These are phyloP conservation scores for Metalampra italica DNA, from an alignment of 2,888 invertebrate genomes.

Conservation along the genomic window DNA sequence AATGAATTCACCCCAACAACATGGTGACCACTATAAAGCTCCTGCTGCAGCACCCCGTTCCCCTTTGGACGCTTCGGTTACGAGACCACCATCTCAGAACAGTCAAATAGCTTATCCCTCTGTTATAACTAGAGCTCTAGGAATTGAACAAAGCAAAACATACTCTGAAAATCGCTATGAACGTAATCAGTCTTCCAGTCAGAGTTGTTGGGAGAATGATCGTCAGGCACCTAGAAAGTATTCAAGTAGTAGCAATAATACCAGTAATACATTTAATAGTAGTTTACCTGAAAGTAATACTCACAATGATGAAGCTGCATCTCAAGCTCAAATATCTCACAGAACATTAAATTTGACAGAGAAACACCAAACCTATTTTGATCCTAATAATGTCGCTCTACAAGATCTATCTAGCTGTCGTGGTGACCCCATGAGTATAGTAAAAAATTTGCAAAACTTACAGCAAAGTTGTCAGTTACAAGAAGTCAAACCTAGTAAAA, in stretches of 20 bases:
- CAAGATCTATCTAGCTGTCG: conserved; percentile 86
- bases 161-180: conserved; percentile 77
- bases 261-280: conserved; percentile 58
- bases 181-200: conserved; percentile 65
- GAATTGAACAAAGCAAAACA: conserved; percentile 78
- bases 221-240: conserved; percentile 71
- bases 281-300: conserved; percentile 68
- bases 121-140: conserved; percentile 87
- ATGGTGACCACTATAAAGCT: conserved; percentile 72
- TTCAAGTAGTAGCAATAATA: conserved; percentile 58
- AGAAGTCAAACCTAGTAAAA: conserved; percentile 74
- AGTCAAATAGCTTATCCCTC: conserved; percentile 88
- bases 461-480: conserved; percentile 80
- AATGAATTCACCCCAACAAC: conserved; percentile 85
- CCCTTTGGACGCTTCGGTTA: conserved; percentile 83
- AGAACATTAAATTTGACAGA: conserved; percentile 67
- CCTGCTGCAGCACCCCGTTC: conserved; percentile 81
- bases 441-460: conserved; percentile 83
- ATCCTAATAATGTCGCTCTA: conserved; percentile 79
- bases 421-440: conserved; percentile 87
- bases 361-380: conserved; percentile 82
- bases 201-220: conserved; percentile 80
- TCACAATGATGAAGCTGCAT: conserved; percentile 60
- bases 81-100: conserved; percentile 79
- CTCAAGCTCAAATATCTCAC: conserved; percentile 65